Conservation (phyloP, 2,113 vertebrate genomes). For the Pterocles orientalis region DNA sequence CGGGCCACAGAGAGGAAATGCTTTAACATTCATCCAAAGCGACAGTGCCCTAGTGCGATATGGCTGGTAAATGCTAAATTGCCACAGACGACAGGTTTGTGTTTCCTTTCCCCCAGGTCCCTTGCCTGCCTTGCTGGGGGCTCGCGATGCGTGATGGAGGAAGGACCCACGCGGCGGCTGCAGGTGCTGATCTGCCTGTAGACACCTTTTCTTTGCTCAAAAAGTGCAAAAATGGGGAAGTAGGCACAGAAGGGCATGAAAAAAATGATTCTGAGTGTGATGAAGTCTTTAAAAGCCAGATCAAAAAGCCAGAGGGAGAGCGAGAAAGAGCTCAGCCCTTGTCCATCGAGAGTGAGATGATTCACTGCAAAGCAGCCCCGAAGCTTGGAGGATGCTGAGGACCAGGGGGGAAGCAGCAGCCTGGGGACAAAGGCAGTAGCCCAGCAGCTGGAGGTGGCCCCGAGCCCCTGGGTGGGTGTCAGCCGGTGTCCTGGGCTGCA, state of each 20-base stretch:
- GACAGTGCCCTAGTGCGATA: not conserved
- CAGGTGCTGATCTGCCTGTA: not conserved
- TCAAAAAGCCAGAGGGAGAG: not conserved
- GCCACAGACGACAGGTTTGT: constrained; percentile 23
- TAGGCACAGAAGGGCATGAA: not conserved
- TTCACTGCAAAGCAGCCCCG: not conserved
- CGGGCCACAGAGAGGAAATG: not conserved
- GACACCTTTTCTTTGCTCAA: not conserved
- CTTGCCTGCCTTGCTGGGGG: not conserved
- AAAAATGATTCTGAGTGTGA: not conserved
- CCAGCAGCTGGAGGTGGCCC: not conserved
- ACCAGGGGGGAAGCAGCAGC: not conserved
- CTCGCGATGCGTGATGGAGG: not conserved
- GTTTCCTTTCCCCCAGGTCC: not conserved
- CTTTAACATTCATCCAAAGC: not conserved
- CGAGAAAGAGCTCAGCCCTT: not conserved
- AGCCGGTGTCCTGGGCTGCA: accelerated
- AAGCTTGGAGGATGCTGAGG: not conserved
- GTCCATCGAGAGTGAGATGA: accelerated
- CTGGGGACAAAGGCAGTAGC: not conserved
- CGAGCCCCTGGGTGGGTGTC: not conserved
- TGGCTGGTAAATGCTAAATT: constrained; percentile 23
- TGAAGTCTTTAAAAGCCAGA: not conserved
- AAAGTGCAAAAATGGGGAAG: not conserved
- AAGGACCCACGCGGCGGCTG: not conserved